A percentile compares a stretch with the other conserved stretches of the same genome.
Evolutionary conservation across 2,113 vertebrate species (phyloP).

Genomic region (Myotis yumanensis): DNA sequence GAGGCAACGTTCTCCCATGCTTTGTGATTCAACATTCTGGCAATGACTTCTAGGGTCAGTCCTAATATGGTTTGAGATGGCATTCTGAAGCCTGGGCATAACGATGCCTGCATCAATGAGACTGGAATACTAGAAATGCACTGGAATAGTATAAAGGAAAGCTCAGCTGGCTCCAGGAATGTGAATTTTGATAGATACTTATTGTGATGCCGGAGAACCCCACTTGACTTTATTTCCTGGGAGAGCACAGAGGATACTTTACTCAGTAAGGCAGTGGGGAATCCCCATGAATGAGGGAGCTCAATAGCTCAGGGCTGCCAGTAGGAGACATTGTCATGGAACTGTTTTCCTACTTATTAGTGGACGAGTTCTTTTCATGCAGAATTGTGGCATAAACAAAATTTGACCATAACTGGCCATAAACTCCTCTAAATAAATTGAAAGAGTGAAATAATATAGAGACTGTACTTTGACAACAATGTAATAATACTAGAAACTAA

Average conservation of each 20-base stretch:
- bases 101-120: background rate
- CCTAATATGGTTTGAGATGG: background rate
- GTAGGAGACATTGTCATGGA: background rate
- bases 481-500: background rate
- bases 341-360: background rate
- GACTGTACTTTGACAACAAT: background rate
- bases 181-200: background rate
- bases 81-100: background rate
- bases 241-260: background rate
- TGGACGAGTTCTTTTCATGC: background rate
- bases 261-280: background rate
- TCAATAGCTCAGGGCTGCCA: background rate
- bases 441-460: background rate
- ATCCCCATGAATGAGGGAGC: background rate
- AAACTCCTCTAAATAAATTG: background rate
- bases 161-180: background rate
- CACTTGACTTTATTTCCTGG: background rate
- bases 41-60: background rate
- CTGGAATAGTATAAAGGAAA: background rate
- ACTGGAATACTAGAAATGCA: background rate
- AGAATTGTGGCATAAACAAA: background rate
- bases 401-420: background rate
- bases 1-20: background rate
- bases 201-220: background rate
- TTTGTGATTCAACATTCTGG: background rate